Evolutionary conservation across 1,140 invertebrate genomes (phyloP).

Genomic region (Drosophila leontia): DNA sequence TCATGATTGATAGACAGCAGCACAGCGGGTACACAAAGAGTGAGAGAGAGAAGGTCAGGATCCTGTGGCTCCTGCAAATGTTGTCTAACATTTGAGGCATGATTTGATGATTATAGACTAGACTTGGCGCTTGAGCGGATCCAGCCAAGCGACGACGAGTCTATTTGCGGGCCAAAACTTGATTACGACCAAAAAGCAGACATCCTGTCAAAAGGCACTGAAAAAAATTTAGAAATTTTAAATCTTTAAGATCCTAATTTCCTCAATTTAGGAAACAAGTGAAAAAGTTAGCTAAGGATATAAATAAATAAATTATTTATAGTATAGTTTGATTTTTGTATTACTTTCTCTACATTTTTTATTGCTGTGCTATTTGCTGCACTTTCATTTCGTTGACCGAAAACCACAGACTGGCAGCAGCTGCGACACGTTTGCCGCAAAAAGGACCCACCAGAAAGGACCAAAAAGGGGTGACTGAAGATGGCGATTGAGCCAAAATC

Average conservation of each 20-base stretch:
- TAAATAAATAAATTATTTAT: background rate
- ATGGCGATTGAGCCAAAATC: slow-evolving; percentile 34
- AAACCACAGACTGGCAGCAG: slow-evolving; percentile 54
- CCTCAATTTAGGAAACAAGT: background rate
- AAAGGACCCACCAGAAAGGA: background rate
- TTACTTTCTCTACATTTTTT: background rate
- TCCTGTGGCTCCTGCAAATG: background rate
- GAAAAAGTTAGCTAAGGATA: background rate
- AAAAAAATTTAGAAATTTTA: background rate
- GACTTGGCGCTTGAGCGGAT: slow-evolving; percentile 73
- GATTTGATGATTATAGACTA: slow-evolving; percentile 82
- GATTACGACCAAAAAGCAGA: slow-evolving; percentile 55
- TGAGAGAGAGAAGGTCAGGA: background rate
- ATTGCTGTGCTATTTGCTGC: slow-evolving; percentile 29
- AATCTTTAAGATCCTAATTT: too few relatives aligned
- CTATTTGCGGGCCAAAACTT: slow-evolving; percentile 79
- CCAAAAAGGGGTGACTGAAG: slow-evolving; percentile 38
- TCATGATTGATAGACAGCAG: slow-evolving; percentile 61
- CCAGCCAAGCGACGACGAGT: slow-evolving; percentile 53
- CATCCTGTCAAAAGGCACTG: slow-evolving; percentile 9
- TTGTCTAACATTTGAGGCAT: slow-evolving; percentile 57
- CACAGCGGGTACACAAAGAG: background rate
- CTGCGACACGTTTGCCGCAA: slow-evolving; percentile 62
- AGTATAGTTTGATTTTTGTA: background rate
- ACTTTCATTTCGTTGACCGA: slow-evolving; percentile 64